A percentile compares a stretch with the other conserved stretches of the same genome.
phyloP scores from a whole-genome alignment of 2,113 vertebrate genomes.

The Cavia porcellus region DNA sequence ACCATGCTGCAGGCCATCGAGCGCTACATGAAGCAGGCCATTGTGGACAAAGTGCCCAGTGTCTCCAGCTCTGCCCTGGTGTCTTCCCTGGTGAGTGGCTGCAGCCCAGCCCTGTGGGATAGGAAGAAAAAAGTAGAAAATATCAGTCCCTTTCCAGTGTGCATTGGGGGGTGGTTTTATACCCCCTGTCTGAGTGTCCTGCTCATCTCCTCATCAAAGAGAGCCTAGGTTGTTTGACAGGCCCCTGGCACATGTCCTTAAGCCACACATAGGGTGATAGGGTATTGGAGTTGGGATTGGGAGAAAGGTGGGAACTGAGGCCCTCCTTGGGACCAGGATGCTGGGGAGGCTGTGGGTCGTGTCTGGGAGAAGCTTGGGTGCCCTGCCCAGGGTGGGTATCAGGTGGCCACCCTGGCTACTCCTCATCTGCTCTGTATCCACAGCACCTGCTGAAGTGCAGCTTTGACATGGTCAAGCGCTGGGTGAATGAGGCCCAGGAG shows the following conservation, averaged over 20 bases:
- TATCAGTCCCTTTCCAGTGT: not conserved
- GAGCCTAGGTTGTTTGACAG: not conserved
- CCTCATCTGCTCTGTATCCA: not conserved
- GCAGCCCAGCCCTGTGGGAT: accelerated
- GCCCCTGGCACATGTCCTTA: not conserved
- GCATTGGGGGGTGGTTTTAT: not conserved
- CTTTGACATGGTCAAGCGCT: slow-evolving; percentile 92
- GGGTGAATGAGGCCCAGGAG: slow-evolving; percentile 93
- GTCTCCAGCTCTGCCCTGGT: slow-evolving; percentile 92
- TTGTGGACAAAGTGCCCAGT: slow-evolving; percentile 92
- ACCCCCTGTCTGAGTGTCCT: not conserved
- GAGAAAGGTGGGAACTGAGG: not conserved
- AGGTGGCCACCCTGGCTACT: not conserved
- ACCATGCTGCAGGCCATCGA: slow-evolving; percentile 92
- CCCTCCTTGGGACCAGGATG: not conserved
- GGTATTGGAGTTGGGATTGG: not conserved
- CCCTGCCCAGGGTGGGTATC: not conserved
- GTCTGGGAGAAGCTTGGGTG: not conserved
- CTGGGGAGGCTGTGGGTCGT: not conserved
- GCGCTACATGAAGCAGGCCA: slow-evolving; percentile 93
- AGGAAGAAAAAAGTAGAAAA: not conserved
- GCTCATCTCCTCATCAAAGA: not conserved
- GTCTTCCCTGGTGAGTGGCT: slow-evolving; percentile 90
- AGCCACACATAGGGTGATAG: not conserved
- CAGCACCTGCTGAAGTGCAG: slow-evolving; percentile 91